Base-by-base conservation (phyloP, 2,797 vertebrate species). In the Rhadinocentrus ornatus region DNA sequence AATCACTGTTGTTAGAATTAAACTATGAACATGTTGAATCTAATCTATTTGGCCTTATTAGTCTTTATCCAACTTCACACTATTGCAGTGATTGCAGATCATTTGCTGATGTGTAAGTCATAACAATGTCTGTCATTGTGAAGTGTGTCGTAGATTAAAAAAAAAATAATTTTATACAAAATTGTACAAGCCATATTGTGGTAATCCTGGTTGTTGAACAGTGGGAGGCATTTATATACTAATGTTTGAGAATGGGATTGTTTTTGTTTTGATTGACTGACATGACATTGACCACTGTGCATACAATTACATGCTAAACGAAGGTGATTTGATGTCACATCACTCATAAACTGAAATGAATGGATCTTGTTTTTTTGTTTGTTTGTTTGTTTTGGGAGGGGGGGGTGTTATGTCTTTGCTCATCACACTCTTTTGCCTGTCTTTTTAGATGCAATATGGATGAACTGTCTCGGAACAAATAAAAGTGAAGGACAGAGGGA, bases 401-500 rank as follows among this genome's bases (percentile, higher is more conserved):
- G 35, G 41, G 13, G 15, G 20, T 29, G 31, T 31, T 31, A 31
- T 66, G 15, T 55, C 12, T 22, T 71, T 46, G 4, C 61, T 64
- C 53, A 66, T 78, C 57, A 77, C 55, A 57, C 55, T 60, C 20
- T 68, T 29, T 70, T 62, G 44, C 56, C 48, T 57, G 0, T 80
- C 18, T 71, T 73, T 80, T 59, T 22, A 89, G 86, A 79, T 69
- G 41, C 74, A 82, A 46, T 41, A 93, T 92, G 92, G 89, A 88
- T 48, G 52, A 77, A 26, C 65, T 69, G 61, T 55, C 35, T 29
- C 65, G 75, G 78, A 75, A 66, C 71, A 83, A 77, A 81, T 82
- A 83, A 75, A 18, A 48, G 75, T 66, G 50, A 88, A 27, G 34
- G 54, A 63, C 66, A 69, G 54, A 68, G 22, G 37, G 8, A 59